phyloP scores from a whole-genome alignment of 1,140 invertebrate species.

The Odontomachus brunneus region DNA sequence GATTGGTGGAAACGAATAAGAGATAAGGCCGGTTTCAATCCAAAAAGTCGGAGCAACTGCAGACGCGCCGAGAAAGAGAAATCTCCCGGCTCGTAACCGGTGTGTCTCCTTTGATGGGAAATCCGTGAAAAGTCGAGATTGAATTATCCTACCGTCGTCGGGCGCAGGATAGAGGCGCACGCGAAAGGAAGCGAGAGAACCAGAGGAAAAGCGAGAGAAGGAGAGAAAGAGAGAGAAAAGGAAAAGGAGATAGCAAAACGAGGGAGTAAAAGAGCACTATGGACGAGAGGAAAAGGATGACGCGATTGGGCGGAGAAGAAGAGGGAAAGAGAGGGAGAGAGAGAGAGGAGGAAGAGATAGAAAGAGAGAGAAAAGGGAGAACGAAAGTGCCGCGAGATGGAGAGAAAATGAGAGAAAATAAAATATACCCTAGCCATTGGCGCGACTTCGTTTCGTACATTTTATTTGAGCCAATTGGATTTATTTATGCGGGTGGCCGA shows the following conservation, averaged over 20 bases:
- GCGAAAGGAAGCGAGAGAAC: background rate
- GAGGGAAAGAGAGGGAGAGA: slow-evolving; percentile 29
- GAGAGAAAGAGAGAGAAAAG: background rate
- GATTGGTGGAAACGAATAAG: slow-evolving; percentile 47
- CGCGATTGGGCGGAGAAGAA: slow-evolving; percentile 31
- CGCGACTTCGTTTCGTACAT: slow-evolving; percentile 76
- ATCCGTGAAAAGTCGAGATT: slow-evolving; percentile 75
- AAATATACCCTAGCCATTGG: slow-evolving; percentile 71
- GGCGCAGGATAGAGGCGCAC: slow-evolving; percentile 47
- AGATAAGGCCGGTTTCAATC: slow-evolving; percentile 56
- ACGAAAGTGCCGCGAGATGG: slow-evolving; percentile 51
- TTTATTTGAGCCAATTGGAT: slow-evolving; percentile 79
- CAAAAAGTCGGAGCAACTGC: slow-evolving; percentile 43
- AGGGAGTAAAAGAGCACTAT: slow-evolving; percentile 30
- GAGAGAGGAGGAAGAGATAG: slow-evolving; percentile 24
- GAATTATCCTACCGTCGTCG: slow-evolving; percentile 72
- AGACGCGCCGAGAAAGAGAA: slow-evolving; percentile 64
- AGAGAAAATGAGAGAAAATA: slow-evolving; percentile 72
- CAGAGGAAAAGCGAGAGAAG: background rate
- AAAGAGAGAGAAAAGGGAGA: slow-evolving; percentile 65
- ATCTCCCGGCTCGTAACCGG: slow-evolving; percentile 66
- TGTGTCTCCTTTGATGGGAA: slow-evolving; percentile 74
- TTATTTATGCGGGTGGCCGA: slow-evolving; percentile 72
- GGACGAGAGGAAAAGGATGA: slow-evolving; percentile 15
- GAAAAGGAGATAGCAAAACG: slow-evolving; percentile 1